A percentile compares a stretch with the other conserved stretches of the same genome.
Conservation (phyloP, 2,888 invertebrate genomes). For the Lasioglossum oenotherae region DNA sequence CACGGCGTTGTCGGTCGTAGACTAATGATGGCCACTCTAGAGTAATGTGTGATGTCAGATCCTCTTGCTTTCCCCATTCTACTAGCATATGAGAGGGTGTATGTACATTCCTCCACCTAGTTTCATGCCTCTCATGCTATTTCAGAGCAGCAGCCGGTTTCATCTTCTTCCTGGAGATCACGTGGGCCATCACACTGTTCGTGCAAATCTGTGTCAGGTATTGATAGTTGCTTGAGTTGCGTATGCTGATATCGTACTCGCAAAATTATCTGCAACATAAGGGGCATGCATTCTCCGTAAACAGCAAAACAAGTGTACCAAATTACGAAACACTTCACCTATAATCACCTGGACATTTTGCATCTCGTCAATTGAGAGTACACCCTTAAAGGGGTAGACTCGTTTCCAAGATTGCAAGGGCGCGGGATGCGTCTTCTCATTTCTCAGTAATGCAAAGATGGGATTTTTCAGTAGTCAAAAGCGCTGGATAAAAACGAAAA, state of each 20-base stretch:
- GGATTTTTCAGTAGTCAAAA: too few relatives aligned
- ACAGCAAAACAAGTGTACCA: neutral
- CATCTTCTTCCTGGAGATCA: conserved; percentile 87
- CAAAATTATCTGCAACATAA: neutral
- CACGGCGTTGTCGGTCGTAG: neutral
- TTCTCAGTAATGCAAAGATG: too few relatives aligned
- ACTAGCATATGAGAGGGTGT: neutral
- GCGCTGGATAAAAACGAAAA: too few relatives aligned
- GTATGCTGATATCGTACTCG: neutral
- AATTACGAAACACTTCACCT: neutral
- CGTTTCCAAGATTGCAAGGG: too few relatives aligned
- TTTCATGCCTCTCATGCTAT: conserved; percentile 27
- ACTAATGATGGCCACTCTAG: neutral
- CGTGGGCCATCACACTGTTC: conserved; percentile 88
- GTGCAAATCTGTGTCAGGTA: conserved; percentile 86
- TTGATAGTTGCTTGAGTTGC: conserved; percentile 37
- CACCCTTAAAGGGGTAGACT: too few relatives aligned
- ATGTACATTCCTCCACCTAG: neutral
- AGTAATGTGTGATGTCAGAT: neutral
- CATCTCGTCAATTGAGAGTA: too few relatives aligned
- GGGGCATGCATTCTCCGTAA: neutral
- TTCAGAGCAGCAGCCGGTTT: conserved; percentile 86
- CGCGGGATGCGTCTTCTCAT: too few relatives aligned
- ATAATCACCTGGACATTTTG: too few relatives aligned
- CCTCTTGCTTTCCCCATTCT: neutral